These are phyloP conservation scores for Micronycteris hirsuta DNA, from an alignment of 2,113 vertebrate genomes.

Conservation along the genomic window DNA sequence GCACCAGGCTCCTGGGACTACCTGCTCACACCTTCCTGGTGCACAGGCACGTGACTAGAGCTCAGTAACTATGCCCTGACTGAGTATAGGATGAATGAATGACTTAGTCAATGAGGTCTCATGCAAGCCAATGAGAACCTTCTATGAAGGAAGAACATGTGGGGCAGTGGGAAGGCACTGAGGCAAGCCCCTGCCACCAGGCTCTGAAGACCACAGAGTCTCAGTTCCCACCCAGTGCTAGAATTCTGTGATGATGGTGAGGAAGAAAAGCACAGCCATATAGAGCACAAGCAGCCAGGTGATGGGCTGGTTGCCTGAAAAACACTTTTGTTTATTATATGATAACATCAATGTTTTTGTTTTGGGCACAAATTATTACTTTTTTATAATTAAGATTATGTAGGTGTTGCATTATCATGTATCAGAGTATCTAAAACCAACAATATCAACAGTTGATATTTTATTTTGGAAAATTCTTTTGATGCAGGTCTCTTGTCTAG, in stretches of 20 bases:
- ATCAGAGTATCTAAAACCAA: not conserved
- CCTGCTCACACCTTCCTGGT: too few relatives aligned
- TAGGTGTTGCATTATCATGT: not conserved
- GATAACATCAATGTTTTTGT: not conserved
- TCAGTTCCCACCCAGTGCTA: not conserved
- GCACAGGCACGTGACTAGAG: too few relatives aligned
- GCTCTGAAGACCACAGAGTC: not conserved
- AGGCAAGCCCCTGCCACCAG: too few relatives aligned
- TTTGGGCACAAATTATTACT: not conserved
- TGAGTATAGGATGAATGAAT: not conserved
- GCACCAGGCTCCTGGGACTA: not conserved
- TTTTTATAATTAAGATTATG: not conserved
- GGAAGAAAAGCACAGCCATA: not conserved
- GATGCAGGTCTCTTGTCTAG: not conserved
- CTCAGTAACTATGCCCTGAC: not conserved
- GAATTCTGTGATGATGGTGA: not conserved
- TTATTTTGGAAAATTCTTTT: not conserved
- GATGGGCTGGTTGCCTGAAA: not conserved
- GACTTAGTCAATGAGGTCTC: not conserved
- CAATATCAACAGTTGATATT: not conserved
- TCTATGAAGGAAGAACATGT: not conserved
- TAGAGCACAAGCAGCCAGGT: not conserved
- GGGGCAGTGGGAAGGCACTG: not conserved
- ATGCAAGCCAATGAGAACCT: not conserved
- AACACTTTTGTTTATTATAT: not conserved